Base-by-base conservation (phyloP, 2,113 vertebrate species). In the Eptesicus fuscus region DNA sequence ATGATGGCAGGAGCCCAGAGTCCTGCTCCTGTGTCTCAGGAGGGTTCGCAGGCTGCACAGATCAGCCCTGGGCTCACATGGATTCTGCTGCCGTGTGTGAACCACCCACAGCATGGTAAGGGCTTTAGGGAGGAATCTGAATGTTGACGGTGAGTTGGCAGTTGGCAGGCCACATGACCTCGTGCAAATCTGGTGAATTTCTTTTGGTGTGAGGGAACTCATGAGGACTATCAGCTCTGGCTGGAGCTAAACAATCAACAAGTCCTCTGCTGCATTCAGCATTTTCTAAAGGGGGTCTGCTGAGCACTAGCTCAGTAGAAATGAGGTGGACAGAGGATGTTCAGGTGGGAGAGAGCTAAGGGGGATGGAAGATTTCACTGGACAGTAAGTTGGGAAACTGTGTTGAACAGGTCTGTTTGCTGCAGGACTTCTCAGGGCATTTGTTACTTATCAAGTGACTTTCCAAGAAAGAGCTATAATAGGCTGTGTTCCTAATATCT, bases 141-240 rank as follows among this genome's bases (percentile, higher is more conserved):
- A 28, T 42, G 47, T 56, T 90, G 40, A 73, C 0, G 4, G 63
- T 49, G 63, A 80, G 40, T 59, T 56, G 63, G 25, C 53, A 7
- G 4, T 9, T 78, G 74, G 35, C 59, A 35, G 56, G 20, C 56
- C 56, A 11, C 13, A 11, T 9, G 63, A 22, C 30, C 88, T 93
- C 35, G 28, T 35, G 79, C 7, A 22, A 79, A 23, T 89, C 71
- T 74, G 37, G 20, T 23, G 59, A 74, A 32, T 35, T 44, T 2
- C 77, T 90, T 85, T 91, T 25, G 51, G 71, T 83, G 37, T 9
- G 44, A 83, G 84, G 44, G 42, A 69, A 11, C 37, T 61, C 51
- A 5, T 71, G 32, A 51, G 47, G 70, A 35, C 67, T n/a, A 6
- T 30, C 53, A 42, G 35, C 20, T 84, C 22, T 59, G 63, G 13